Evolutionary conservation across 2,888 invertebrate genomes (phyloP).

Genomic region (Drosophila birchii): DNA sequence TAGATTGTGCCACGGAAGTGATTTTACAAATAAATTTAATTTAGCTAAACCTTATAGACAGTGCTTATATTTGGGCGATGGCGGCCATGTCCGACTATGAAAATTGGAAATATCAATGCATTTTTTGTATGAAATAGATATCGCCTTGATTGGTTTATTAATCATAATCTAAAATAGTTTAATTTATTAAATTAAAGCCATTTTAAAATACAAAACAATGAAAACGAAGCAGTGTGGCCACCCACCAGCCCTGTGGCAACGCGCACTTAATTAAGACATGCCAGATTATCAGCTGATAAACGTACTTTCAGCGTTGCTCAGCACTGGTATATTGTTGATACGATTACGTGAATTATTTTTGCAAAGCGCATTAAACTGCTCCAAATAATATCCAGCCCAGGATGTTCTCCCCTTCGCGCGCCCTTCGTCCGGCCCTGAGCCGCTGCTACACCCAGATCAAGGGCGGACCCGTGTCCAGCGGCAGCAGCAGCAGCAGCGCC

Average conservation of each 20-base stretch:
- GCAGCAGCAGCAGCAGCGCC: conserved; percentile 17
- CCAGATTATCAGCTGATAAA: background rate
- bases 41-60: background rate
- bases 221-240: background rate
- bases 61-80: background rate
- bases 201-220: background rate
- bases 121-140: background rate
- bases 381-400: conserved; percentile 17
- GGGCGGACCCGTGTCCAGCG: conserved; percentile 44
- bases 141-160: background rate
- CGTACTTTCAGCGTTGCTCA: conserved; percentile 1
- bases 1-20: conserved; percentile 30
- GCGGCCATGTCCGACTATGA: background rate
- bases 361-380: conserved; percentile 29
- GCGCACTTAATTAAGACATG: background rate
- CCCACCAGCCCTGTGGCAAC: conserved; percentile 7
- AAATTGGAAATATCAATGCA: background rate
- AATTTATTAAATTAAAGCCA: background rate
- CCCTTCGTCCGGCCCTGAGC: conserved; percentile 52
- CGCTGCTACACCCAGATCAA: conserved; percentile 65
- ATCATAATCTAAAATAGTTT: background rate
- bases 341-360: conserved; percentile 77
- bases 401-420: conserved; percentile 65
- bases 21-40: conserved; percentile 10
- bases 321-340: conserved; percentile 34